These are phyloP conservation scores for Pseudococcus viburni DNA, from an alignment of 2,888 invertebrate species.

Conservation along the genomic window DNA sequence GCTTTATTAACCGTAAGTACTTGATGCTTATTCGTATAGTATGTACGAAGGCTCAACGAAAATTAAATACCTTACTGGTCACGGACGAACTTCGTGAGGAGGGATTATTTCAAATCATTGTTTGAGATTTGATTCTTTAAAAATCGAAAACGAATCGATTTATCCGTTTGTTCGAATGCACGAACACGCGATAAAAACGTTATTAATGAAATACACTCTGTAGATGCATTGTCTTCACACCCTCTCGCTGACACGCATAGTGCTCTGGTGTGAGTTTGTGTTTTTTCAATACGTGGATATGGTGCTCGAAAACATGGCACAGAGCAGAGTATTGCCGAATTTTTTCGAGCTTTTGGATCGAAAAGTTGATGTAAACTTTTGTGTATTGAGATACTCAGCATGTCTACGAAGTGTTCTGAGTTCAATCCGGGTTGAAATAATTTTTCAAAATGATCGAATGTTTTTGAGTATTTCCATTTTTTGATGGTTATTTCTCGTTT, in stretches of 20 bases:
- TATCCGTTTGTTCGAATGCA: conserved; percentile 44
- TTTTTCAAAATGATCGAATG: no score
- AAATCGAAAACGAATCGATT: conserved; percentile 42
- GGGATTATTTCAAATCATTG: conserved; percentile 36
- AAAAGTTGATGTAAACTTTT: no score
- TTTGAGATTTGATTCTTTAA: conserved; percentile 38
- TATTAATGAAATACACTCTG: conserved; percentile 1
- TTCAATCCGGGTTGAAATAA: no score
- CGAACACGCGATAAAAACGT: conserved; percentile 43
- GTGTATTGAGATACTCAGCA: no score
- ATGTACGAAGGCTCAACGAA: conserved; percentile 20
- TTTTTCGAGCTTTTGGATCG: no score
- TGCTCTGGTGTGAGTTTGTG: not conserved
- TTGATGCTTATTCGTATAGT: not conserved
- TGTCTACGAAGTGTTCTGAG: no score
- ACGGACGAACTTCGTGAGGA: conserved; percentile 31
- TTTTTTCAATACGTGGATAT: not conserved
- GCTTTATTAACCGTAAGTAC: conserved; percentile 10
- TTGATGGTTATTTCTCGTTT: no score
- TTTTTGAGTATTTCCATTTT: no score
- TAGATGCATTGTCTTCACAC: conserved; percentile 9
- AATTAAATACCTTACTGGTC: conserved; percentile 42
- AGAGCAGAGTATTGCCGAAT: no score
- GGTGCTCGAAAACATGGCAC: not conserved
- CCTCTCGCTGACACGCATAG: not conserved